Evolutionary conservation across 2,888 invertebrate genomes (phyloP).

Genomic region (Eurytoma adleriae): DNA sequence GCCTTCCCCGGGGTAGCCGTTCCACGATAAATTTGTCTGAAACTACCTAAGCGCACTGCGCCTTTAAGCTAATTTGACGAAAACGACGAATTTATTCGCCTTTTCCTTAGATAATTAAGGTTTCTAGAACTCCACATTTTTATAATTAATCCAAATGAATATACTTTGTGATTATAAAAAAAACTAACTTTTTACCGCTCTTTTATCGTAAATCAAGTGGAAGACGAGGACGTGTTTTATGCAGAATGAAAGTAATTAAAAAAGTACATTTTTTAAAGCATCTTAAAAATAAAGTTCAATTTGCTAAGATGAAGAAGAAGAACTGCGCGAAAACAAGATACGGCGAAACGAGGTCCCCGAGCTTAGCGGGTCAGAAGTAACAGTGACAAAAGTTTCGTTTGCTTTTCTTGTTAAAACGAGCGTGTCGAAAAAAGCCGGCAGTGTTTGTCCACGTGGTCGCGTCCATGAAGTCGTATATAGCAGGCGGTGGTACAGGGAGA

Average conservation of each 20-base stretch:
- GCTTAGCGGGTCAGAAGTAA: slow-evolving; percentile 18
- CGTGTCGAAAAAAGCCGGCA: slow-evolving; percentile 28
- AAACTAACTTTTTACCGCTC: neutral
- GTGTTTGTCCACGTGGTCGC: slow-evolving; percentile 47
- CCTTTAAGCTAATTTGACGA: slow-evolving; percentile 26
- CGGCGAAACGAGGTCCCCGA: slow-evolving; percentile 16
- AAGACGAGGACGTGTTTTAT: too few relatives aligned
- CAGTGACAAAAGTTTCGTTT: slow-evolving; percentile 38
- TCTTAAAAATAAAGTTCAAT: too few relatives aligned
- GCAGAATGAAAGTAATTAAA: too few relatives aligned
- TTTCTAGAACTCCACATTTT: too few relatives aligned
- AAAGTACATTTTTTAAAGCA: too few relatives aligned
- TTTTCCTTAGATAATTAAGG: too few relatives aligned
- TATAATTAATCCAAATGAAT: neutral
- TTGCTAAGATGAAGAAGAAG: neutral
- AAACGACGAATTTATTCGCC: too few relatives aligned
- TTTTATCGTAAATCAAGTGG: too few relatives aligned
- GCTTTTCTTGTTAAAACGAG: slow-evolving; percentile 46
- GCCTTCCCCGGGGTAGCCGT: slow-evolving; percentile 51
- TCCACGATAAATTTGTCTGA: slow-evolving; percentile 57
- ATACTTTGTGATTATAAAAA: neutral
- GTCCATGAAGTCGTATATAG: neutral
- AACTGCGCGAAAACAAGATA: slow-evolving; percentile 9
- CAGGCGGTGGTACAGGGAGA: neutral
- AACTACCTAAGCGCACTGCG: slow-evolving; percentile 39